A percentile compares a stretch with the other conserved stretches of the same genome.
Conservation (phyloP, 2,797 vertebrate genomes). For the Myotis vivesi region DNA sequence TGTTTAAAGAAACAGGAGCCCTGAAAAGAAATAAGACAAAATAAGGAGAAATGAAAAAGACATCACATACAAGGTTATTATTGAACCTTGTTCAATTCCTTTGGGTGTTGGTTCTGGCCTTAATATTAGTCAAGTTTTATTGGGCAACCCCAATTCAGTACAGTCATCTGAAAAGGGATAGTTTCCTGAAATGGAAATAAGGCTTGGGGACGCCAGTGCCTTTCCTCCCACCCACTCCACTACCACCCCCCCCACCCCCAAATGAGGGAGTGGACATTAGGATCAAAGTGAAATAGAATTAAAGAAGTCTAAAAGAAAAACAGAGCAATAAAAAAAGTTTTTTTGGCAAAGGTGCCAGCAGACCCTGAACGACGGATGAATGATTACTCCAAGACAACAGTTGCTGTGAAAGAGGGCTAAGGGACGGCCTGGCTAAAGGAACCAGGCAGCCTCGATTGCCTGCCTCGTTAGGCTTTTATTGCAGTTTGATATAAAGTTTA, state of each 20-base stretch:
- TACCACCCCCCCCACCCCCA: background rate
- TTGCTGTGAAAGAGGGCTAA: too few relatives aligned
- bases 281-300: slow-evolving; percentile 32
- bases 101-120: background rate
- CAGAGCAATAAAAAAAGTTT: too few relatives aligned
- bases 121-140: slow-evolving; percentile 19
- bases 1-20: background rate
- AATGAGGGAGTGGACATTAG: background rate
- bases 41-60: background rate
- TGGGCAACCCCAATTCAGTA: background rate
- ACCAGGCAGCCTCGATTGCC: too few relatives aligned
- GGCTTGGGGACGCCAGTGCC: background rate
- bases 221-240: background rate
- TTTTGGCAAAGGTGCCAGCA: too few relatives aligned
- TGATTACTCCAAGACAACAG: too few relatives aligned
- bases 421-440: too few relatives aligned
- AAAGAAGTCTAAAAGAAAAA: too few relatives aligned
- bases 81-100: background rate
- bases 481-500: too few relatives aligned
- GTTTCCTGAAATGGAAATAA: slow-evolving; percentile 3
- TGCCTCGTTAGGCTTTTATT: too few relatives aligned
- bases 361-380: too few relatives aligned
- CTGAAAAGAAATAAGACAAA: background rate
- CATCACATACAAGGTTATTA: background rate
- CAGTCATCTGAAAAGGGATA: background rate